Percentiles rank a stretch among this genome's conserved stretches.
phyloP scores from a whole-genome alignment of 2,797 vertebrate genomes.

The Mormyrus proboscirostris region DNA sequence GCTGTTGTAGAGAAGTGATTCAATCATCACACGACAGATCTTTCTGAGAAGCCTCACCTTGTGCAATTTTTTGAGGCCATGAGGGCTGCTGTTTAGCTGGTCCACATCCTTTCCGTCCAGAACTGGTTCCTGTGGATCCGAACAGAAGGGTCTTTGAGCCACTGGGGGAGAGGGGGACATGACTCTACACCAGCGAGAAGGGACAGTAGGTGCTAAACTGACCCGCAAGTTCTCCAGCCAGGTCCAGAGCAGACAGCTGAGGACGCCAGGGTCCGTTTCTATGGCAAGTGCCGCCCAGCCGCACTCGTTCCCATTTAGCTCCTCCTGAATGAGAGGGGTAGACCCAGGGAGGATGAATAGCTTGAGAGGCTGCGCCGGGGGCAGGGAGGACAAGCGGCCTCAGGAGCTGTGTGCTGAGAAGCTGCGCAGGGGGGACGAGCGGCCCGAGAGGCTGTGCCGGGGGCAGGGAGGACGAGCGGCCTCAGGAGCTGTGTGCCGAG shows the following conservation, averaged over 20 bases:
- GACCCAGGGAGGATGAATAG: not conserved
- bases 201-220: slow-evolving; percentile 22
- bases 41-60: slow-evolving; percentile 47
- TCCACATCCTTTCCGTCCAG: slow-evolving; percentile 53
- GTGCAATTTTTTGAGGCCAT: slow-evolving; percentile 48
- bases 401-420: no score
- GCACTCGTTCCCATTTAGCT: slow-evolving; percentile 66
- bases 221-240: slow-evolving; percentile 72
- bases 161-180: not conserved
- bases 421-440: not conserved
- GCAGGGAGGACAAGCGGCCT: not conserved
- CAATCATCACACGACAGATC: not conserved
- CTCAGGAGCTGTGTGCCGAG: no score
- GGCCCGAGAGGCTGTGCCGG: not conserved
- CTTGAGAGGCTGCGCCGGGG: not conserved
- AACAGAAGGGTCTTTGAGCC: slow-evolving; percentile 4
- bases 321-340: slow-evolving; percentile 49
- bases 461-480: not conserved
- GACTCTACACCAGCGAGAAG: not conserved
- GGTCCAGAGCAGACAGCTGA: slow-evolving; percentile 65
- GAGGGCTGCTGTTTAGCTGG: slow-evolving; percentile 40
- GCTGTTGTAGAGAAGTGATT: not conserved
- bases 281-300: slow-evolving; percentile 65
- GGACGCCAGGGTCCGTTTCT: slow-evolving; percentile 62
- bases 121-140: slow-evolving; percentile 57